Percentiles rank a stretch among this genome's conserved stretches.
Evolutionary conservation across 2,888 invertebrate genomes (phyloP).

Genomic region (Cryptophagus acutangulus): DNA sequence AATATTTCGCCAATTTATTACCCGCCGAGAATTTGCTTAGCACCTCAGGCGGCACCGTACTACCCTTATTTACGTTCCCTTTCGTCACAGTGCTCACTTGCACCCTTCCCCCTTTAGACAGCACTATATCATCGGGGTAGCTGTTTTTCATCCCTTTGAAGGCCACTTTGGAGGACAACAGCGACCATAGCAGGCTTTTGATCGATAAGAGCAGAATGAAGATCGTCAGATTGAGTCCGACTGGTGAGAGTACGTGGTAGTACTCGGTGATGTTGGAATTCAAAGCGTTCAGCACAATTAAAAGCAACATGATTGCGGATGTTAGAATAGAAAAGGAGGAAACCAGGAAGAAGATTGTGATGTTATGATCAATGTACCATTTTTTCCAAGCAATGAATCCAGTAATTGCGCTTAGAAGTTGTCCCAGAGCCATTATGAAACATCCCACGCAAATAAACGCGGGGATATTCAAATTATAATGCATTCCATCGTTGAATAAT

Average conservation of each 20-base stretch:
- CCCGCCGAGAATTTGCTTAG: conserved; percentile 54
- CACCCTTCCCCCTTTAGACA: conserved; percentile 49
- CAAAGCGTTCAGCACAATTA: conserved; percentile 24
- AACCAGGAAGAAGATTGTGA: conserved; percentile 57
- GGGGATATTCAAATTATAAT: conserved; percentile 29
- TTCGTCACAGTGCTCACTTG: conserved; percentile 54
- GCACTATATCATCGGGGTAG: conserved; percentile 54
- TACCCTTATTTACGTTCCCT: conserved; percentile 44
- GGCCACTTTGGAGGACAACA: conserved; percentile 56
- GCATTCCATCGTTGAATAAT: conserved; percentile 5
- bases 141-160: conserved; percentile 58
- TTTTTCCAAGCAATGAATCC: conserved; percentile 59
- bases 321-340: conserved; percentile 53
- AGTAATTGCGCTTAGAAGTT: conserved; percentile 51
- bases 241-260: conserved; percentile 23
- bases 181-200: conserved; percentile 57
- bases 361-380: conserved; percentile 65
- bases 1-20: conserved; percentile 52
- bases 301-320: conserved; percentile 43
- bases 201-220: conserved; percentile 58
- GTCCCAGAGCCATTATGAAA: conserved; percentile 51
- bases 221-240: conserved; percentile 50
- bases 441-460: conserved; percentile 48
- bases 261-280: conserved; percentile 21
- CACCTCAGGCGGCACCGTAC: conserved; percentile 52